Percentiles rank a stretch among this genome's conserved stretches.
phyloP scores from a whole-genome alignment of 2,113 vertebrate genomes.

The Psephotus haematonotus region DNA sequence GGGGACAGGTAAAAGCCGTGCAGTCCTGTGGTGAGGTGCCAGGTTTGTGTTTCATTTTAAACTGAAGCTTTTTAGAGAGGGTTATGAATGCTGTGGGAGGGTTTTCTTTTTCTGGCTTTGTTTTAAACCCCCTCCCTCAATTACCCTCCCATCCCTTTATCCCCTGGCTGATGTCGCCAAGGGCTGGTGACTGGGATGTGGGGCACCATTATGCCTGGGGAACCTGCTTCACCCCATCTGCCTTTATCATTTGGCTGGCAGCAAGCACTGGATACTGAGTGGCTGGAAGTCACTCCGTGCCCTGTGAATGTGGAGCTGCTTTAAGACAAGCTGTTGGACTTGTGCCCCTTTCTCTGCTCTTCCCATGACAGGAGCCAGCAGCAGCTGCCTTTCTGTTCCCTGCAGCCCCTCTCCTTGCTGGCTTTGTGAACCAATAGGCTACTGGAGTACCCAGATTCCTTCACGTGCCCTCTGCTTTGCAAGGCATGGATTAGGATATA shows the following conservation, averaged over 20 bases:
- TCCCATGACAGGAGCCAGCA: neutral
- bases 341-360: neutral
- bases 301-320: neutral
- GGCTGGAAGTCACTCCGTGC: neutral
- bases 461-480: neutral
- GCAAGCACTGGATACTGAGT: neutral
- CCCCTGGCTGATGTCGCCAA: neutral
- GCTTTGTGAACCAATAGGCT: neutral
- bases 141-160: neutral
- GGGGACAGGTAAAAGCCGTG: slow-evolving; percentile 63
- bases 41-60: slow-evolving; percentile 21
- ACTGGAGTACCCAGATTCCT: neutral
- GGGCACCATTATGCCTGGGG: neutral
- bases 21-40: slow-evolving; percentile 43
- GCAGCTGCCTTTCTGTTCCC: neutral
- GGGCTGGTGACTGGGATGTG: neutral
- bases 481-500: neutral
- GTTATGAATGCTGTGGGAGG: neutral
- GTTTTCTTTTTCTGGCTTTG: neutral
- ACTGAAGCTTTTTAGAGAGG: neutral
- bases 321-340: neutral
- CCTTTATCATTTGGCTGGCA: neutral
- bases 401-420: neutral
- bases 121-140: neutral
- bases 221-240: neutral